phyloP scores from a whole-genome alignment of 2,888 invertebrate genomes.

The Cataglyphis rosenhaueri region DNA sequence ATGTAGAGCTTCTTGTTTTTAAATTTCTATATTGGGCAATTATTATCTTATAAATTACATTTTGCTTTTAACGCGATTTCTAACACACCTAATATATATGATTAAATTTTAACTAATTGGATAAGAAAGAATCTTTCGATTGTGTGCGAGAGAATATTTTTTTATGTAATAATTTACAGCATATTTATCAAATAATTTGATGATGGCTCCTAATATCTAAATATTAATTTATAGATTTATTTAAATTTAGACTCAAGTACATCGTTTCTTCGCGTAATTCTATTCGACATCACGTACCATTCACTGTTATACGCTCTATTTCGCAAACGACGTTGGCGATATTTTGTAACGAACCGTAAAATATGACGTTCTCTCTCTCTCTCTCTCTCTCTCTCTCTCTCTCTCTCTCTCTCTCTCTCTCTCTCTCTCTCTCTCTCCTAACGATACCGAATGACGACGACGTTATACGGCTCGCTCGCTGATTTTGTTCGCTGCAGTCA shows the following conservation, averaged over 20 bases:
- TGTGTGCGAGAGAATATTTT: not conserved
- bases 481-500: slow-evolving; percentile 17
- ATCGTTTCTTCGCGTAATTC: slow-evolving; percentile 7
- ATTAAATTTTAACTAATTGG: not conserved
- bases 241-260: not conserved
- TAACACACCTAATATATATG: not conserved
- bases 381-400: too few species aligned
- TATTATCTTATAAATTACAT: not conserved
- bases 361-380: too few species aligned
- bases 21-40: not conserved
- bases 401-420: not conserved
- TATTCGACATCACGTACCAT: slow-evolving; percentile 8
- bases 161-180: not conserved
- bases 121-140: not conserved
- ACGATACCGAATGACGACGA: slow-evolving; percentile 18
- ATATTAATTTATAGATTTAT: not conserved
- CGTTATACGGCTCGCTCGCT: slow-evolving; percentile 28
- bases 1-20: not conserved
- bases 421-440: not conserved
- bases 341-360: slow-evolving; percentile 53
- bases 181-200: not conserved
- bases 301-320: slow-evolving; percentile 11
- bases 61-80: not conserved
- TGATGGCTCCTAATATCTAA: not conserved
- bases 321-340: slow-evolving; percentile 35